These are phyloP conservation scores for Chrysotoxum bicinctum DNA, from an alignment of 2,888 invertebrate genomes.

Conservation along the genomic window DNA sequence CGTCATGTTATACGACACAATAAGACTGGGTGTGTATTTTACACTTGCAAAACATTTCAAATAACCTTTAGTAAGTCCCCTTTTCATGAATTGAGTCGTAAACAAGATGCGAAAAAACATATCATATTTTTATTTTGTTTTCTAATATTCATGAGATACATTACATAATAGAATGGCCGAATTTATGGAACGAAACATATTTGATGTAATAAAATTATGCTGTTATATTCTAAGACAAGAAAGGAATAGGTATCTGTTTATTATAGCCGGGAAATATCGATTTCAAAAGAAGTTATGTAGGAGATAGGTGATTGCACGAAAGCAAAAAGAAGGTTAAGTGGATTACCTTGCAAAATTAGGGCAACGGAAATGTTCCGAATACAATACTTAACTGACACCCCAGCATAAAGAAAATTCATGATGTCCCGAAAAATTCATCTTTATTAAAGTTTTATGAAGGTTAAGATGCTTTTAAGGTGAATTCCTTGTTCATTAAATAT, in stretches of 20 bases:
- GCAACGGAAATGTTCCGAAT: no score
- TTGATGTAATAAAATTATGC: not conserved
- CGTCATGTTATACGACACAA: not conserved
- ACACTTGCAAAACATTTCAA: slow-evolving; percentile 11
- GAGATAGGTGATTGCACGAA: not conserved
- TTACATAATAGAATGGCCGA: not conserved
- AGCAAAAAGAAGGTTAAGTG: not conserved
- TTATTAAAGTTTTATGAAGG: no score
- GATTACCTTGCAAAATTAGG: not conserved
- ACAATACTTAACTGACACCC: no score
- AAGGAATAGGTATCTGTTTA: not conserved
- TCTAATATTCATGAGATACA: not conserved
- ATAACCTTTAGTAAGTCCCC: not conserved
- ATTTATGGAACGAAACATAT: slow-evolving; percentile 3
- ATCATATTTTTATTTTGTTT: slow-evolving; percentile 28
- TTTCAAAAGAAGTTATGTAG: not conserved
- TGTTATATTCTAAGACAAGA: not conserved
- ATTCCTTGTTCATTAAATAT: no score
- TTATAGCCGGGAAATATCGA: not conserved
- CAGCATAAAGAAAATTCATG: no score
- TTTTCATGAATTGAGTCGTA: slow-evolving; percentile 21
- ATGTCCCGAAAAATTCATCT: no score
- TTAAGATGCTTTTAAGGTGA: no score
- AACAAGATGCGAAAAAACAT: not conserved
- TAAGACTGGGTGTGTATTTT: not conserved